Percentiles rank a stretch among this genome's conserved stretches.
Conservation (phyloP, 2,113 vertebrate species). For the Lophochroa leadbeateri region DNA sequence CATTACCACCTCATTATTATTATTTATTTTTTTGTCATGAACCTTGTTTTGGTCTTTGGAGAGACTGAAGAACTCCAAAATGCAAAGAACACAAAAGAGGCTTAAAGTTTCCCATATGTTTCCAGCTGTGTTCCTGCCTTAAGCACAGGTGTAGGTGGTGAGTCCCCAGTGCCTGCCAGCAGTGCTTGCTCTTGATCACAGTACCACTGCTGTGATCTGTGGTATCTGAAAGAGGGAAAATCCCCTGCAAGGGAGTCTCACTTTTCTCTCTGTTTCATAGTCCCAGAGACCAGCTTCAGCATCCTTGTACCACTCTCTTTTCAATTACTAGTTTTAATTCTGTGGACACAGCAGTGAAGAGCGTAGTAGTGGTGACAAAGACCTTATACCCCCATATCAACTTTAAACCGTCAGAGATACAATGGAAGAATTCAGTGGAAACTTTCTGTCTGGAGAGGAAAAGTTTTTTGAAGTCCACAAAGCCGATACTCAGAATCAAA, state of each 20-base stretch:
- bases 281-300: not conserved
- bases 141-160: not conserved
- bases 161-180: not conserved
- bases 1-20: not conserved
- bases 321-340: not conserved
- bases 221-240: not conserved
- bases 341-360: not conserved
- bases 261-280: not conserved
- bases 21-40: not conserved
- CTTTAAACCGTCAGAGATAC: not conserved
- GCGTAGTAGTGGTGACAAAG: not conserved
- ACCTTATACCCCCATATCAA: conserved; percentile 12
- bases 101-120: not conserved
- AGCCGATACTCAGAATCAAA: not conserved
- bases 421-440: conserved; percentile 69
- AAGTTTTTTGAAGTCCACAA: not conserved
- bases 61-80: not conserved
- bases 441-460: conserved; percentile 69
- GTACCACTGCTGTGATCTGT: not conserved
- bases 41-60: not conserved
- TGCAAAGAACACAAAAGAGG: not conserved
- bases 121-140: not conserved
- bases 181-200: not conserved
- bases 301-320: not conserved
- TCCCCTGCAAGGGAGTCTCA: not conserved